Evolutionary conservation across 2,113 vertebrate species (phyloP).

Genomic region (Tenebrosternarchus preto): DNA sequence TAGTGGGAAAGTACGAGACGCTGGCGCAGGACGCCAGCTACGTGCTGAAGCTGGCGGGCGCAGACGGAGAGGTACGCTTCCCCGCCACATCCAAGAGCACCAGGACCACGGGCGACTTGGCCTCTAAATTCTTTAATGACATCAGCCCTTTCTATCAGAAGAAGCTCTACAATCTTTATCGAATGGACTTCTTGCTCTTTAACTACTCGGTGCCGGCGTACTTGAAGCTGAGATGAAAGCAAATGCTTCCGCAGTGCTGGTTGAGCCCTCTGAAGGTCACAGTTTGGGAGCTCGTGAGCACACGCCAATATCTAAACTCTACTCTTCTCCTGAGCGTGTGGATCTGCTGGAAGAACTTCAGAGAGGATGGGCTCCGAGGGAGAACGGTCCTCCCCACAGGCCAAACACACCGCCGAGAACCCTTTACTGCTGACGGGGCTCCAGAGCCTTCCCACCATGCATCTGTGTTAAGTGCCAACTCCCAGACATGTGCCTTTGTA

Average conservation of each 20-base stretch:
- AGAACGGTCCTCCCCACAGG: background rate
- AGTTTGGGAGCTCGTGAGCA: no score
- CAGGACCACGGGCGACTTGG: slow-evolving; percentile 77
- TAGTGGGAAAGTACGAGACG: slow-evolving; percentile 95
- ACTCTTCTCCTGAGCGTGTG: background rate
- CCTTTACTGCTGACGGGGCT: slow-evolving; percentile 17
- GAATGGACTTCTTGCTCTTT: slow-evolving; percentile 94
- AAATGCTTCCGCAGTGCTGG: background rate
- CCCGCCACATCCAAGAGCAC: slow-evolving; percentile 78
- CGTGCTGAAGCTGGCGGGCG: slow-evolving; percentile 80
- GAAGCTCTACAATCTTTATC: slow-evolving; percentile 90
- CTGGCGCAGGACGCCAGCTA: slow-evolving; percentile 84
- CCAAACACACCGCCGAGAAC: slow-evolving; percentile 10
- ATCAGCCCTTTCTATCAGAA: slow-evolving; percentile 91
- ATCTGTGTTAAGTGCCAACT: slow-evolving; percentile 10
- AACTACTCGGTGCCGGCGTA: slow-evolving; percentile 91
- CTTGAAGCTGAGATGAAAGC: slow-evolving; percentile 73
- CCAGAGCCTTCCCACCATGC: slow-evolving; percentile 10
- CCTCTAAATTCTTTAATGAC: slow-evolving; percentile 82
- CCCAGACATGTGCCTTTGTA: slow-evolving; percentile 39
- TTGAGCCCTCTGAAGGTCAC: no score
- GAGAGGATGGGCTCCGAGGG: slow-evolving; percentile 8
- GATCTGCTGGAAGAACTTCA: background rate
- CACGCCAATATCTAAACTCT: background rate
- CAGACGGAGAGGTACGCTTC: slow-evolving; percentile 72